Conservation (phyloP, 2,113 vertebrate species). For the Neomonachus schauinslandi region DNA sequence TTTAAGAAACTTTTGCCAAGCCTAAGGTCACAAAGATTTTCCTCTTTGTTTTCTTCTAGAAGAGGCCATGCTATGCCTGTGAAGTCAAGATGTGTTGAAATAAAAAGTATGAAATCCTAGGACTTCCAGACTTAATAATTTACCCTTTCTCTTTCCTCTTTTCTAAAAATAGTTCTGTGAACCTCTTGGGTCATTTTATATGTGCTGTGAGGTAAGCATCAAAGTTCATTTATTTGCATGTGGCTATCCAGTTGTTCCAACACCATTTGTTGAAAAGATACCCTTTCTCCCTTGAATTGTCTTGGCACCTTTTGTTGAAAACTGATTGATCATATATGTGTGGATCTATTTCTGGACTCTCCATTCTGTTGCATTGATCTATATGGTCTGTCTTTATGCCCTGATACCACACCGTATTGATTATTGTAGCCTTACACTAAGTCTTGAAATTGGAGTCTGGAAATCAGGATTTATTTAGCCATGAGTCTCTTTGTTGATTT, state of each 20-base stretch:
- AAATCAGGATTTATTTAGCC: background rate
- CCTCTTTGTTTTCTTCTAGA: background rate
- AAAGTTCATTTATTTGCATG: background rate
- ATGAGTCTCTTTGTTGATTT: background rate
- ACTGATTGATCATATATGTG: background rate
- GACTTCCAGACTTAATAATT: background rate
- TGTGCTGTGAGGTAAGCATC: background rate
- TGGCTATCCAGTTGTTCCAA: background rate
- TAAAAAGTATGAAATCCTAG: background rate
- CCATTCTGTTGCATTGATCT: background rate
- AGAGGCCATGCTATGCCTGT: background rate
- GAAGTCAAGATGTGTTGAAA: background rate
- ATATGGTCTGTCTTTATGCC: background rate
- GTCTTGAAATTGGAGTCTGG: background rate
- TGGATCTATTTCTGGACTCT: background rate
- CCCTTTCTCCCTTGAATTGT: background rate
- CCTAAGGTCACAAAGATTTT: background rate
- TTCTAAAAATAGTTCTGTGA: background rate
- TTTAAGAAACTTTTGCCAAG: background rate
- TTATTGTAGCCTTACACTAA: background rate
- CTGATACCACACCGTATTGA: background rate
- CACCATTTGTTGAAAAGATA: background rate
- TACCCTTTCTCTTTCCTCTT: background rate
- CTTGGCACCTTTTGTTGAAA: background rate
- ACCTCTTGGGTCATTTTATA: background rate